phyloP scores from a whole-genome alignment of 2,797 vertebrate species.

The Sebastes steindachneri region DNA sequence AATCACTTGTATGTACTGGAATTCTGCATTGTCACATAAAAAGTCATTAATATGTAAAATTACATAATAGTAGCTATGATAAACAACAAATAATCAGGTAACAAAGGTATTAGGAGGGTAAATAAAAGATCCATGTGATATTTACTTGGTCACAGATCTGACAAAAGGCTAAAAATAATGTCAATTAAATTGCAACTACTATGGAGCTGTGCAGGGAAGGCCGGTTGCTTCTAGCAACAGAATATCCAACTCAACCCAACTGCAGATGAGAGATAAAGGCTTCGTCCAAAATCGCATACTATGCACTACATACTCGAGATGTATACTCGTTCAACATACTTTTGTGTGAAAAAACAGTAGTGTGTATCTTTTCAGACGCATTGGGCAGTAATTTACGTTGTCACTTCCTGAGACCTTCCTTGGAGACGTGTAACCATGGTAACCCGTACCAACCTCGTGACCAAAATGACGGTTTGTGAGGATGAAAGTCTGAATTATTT shows the following conservation, averaged over 20 bases:
- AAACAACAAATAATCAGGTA: neutral
- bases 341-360: too few relatives aligned
- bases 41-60: neutral
- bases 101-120: neutral
- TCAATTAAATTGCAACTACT: neutral
- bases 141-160: neutral
- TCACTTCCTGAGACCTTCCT: too few relatives aligned
- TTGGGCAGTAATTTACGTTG: too few relatives aligned
- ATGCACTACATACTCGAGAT: too few relatives aligned
- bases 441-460: too few relatives aligned
- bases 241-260: neutral
- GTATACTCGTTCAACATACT: too few relatives aligned
- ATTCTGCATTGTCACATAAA: neutral
- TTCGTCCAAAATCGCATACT: too few relatives aligned
- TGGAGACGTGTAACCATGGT: too few relatives aligned
- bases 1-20: neutral
- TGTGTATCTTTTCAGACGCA: too few relatives aligned
- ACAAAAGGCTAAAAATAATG: neutral
- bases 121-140: neutral
- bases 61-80: neutral
- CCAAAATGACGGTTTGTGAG: too few relatives aligned
- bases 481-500: too few relatives aligned
- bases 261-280: neutral
- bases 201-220: neutral
- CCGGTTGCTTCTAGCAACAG: neutral